Evolutionary conservation across 1,140 invertebrate species (phyloP), one percentile per base, ranked within the genome.

Genomic region (Zaprionus davidi): DNA sequence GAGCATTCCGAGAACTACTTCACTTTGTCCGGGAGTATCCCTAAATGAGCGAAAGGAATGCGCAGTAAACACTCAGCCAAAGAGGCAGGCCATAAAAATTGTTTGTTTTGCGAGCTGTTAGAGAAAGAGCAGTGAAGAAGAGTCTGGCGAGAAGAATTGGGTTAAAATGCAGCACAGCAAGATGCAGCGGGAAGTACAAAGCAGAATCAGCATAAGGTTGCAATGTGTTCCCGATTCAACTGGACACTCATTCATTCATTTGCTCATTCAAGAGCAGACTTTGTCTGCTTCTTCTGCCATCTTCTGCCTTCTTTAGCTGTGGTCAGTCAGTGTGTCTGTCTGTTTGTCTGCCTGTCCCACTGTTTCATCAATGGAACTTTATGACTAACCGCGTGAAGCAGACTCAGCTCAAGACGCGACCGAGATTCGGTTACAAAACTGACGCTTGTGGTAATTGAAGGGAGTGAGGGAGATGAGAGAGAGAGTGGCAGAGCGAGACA

Each of bases 371-470:
- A 90, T 88, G 78, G 53, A 63, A 63, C 7, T 41, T 63, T 57
- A 77, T 77, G 75, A 77, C 64, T 73, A 72, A 78, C 55, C 64
- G 51, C 60, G 31, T 46, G 41, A 9, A 34, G 31, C 41, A 46
- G 41, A 46, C 41, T 46, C 41, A 62, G 31, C 59, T 46, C 71
- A 56, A 63, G 71, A 53, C 9, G 71, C 51, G 57, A 44, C 13
- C 56, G 62, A 78, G 81, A 78, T 88, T 79, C 65, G 71, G 80
- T 88, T 88, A 84, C 84, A 88, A 71, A 79, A 74, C 71, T 62
- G 66, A 66, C 69, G 64, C 70, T 71, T 86, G 71, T 56, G 74
- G 78, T 84, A 87, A 87, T 84, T 73, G 83, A 59, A 69, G 28
- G 20, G 38, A 51, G 24, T 3, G 51, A 36, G 36, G 38, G 15